Evolutionary conservation across 2,888 invertebrate species (phyloP), one percentile per base, ranked within the genome.

Genomic region (Nephrocerus scutellatus): DNA sequence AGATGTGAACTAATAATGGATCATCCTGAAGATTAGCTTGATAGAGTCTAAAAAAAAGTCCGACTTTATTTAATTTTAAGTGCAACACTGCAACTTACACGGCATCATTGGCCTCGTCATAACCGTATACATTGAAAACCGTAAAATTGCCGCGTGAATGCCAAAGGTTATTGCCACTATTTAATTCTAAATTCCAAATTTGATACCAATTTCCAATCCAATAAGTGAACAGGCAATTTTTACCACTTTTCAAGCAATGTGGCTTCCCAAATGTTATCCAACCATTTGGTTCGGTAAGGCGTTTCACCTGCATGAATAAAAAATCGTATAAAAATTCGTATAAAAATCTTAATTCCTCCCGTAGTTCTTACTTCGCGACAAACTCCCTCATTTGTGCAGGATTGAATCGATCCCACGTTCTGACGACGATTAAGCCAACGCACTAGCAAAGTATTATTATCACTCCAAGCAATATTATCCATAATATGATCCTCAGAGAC

Each of bases 391-490:
- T 48, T 39, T 3, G 38, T 51, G 44, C 67, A 68, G 29, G 47
- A 48, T 36, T 65, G 62, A 2, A 66, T 45, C 1, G 57, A 51
- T 14, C 55, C 44, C 4, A 76, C 55, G 59, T 81, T 93, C 66
- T 96, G 95, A 16, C 85, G 75, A 36, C 95, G 75, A 63, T 92
- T 92, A 38, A 88, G 71, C 83, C 91, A 91, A 5, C 84, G 74
- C 1, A 84, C 81, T 2, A 79, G 68, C 1, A 92, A 60, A 19
- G 78, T 74, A 1, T 74, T 66, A 36, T 77, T 72, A 16, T 77
- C 76, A 12, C 80, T 74, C 92, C 92, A 93, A 20, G 72, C 72
- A 0, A 91, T 82, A 43, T 74, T 73, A 36, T 75, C 79, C 10
- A 86, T 60, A 33, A 86, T 75, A 52, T 80, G 75, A 54, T 85